These are phyloP conservation scores for Ernsta delagoae DNA, from an alignment of 2,888 invertebrate species.

Conservation along the genomic window DNA sequence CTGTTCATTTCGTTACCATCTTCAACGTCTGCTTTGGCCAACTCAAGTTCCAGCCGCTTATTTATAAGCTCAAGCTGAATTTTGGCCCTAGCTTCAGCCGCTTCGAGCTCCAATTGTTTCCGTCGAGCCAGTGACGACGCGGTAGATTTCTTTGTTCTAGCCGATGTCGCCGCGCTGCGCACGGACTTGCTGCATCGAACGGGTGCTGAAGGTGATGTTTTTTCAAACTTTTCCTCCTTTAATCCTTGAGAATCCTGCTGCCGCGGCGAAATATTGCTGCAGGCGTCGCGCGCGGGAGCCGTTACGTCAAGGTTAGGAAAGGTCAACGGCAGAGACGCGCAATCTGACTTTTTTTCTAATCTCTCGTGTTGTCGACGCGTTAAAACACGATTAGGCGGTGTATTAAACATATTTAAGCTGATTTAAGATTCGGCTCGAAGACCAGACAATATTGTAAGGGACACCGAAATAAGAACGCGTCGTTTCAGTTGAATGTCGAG, in stretches of 20 bases:
- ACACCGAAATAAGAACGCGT: slow-evolving; percentile 3
- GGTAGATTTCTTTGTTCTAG: slow-evolving; percentile 29
- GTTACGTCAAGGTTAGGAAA: slow-evolving; percentile 1
- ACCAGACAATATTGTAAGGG: slow-evolving; percentile 34
- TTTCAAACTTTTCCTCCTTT: not conserved
- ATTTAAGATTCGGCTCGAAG: slow-evolving; percentile 24
- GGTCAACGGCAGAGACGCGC: slow-evolving; percentile 15
- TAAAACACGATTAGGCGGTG: slow-evolving; percentile 21
- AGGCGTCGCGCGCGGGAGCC: not conserved
- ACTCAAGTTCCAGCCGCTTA: slow-evolving; percentile 32
- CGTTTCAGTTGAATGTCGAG: not conserved
- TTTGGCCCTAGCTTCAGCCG: slow-evolving; percentile 42
- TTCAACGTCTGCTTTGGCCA: slow-evolving; percentile 30
- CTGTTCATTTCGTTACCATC: slow-evolving; percentile 14
- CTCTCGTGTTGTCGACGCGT: slow-evolving; percentile 23
- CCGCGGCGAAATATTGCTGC: slow-evolving; percentile 1
- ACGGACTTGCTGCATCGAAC: slow-evolving; percentile 23
- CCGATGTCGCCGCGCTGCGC: slow-evolving; percentile 26
- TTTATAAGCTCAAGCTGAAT: slow-evolving; percentile 37
- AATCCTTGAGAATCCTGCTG: slow-evolving; percentile 3
- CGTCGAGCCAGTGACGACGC: slow-evolving; percentile 30
- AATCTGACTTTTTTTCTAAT: slow-evolving; percentile 16
- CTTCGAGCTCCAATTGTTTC: slow-evolving; percentile 35
- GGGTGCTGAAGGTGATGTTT: slow-evolving; percentile 5
- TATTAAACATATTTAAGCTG: slow-evolving; percentile 14